A percentile compares a stretch with the other conserved stretches of the same genome.
phyloP scores from a whole-genome alignment of 2,888 invertebrate species.

The Tanytarsus gracilentus region DNA sequence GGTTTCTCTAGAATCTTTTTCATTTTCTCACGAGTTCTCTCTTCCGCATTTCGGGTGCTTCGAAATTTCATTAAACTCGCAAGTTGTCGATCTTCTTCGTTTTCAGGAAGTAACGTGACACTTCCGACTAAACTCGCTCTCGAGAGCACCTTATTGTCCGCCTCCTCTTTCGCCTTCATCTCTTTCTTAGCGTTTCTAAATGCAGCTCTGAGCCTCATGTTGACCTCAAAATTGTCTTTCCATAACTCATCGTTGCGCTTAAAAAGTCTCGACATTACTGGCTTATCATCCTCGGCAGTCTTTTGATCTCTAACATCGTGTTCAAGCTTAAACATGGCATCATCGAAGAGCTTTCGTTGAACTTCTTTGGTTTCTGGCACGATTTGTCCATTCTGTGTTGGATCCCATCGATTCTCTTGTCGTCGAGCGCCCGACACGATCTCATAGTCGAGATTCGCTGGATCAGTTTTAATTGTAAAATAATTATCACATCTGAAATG shows the following conservation, averaged over 20 bases:
- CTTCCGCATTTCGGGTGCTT: conserved; percentile 53
- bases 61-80: conserved; percentile 65
- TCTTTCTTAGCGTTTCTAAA: conserved; percentile 76
- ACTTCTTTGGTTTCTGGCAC: conserved; percentile 87
- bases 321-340: conserved; percentile 97
- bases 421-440: conserved; percentile 89
- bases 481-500: conserved; percentile 56
- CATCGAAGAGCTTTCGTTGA: conserved; percentile 80
- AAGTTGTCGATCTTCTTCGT: conserved; percentile 67
- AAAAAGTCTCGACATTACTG: conserved; percentile 64
- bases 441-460: conserved; percentile 92
- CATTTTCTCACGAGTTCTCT: conserved; percentile 47
- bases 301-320: conserved; percentile 76
- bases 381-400: conserved; percentile 87
- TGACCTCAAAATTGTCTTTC: conserved; percentile 90
- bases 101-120: conserved; percentile 69
- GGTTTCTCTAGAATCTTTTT: conserved; percentile 48
- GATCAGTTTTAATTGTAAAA: conserved; percentile 97
- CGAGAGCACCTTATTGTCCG: conserved; percentile 60
- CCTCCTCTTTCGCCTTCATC: conserved; percentile 55
- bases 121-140: conserved; percentile 58
- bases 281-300: conserved; percentile 59
- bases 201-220: conserved; percentile 69
- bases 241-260: conserved; percentile 70
- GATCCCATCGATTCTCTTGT: conserved; percentile 98